Base-by-base conservation (phyloP, 1,140 invertebrate genomes). In the Drosophila pachea region DNA sequence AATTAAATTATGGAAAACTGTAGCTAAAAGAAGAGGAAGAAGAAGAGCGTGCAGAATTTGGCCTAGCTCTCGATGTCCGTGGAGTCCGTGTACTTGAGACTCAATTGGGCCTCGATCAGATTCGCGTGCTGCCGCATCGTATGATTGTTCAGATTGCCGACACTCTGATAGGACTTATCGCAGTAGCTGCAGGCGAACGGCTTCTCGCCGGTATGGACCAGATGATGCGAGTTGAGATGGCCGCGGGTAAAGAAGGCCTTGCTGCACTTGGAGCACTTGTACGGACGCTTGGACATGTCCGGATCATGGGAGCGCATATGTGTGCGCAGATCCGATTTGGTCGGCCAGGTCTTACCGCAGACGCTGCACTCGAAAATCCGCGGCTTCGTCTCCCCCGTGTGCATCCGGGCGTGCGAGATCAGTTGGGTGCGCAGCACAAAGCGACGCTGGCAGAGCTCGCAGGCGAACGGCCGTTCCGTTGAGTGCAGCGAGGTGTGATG, bases 341-440 rank as follows among this genome's bases (percentile, higher is more conserved):
- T 88, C 4, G 83, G 83, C 78, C 83, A 88, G 36, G 45, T 83
- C 14, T 88, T 88, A 2, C 65, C 31, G 68, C 87, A 88, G 9
- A 72, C 48, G 5, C 16, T 12, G 54, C 87, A 88, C 1, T 64
- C 43, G 7, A 76, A 87, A 16, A 78, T 88, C 7, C 87, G 73
- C 22, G 87, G 87, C 60, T 87, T 88, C 2, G 69, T 43, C 32
- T 88, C 87, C 11, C 90, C 90, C 0, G 87, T 88, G 52, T 91
- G 91, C 36, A 89, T 88, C 11, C 87, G 84, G 6, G 79, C 55
- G 58, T 91, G 91, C 16, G 79, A 88, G 1, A 78, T 76, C 6
- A 91, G 76, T 61, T 91, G 90, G 12, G 91, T 91, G n/a, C 89
- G 86, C 4, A 89, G 68, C 60, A 91, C 90, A 54, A 90, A 91